These are phyloP conservation scores for Acanthosepion esculentum DNA, from an alignment of 2,888 invertebrate genomes.

Conservation along the genomic window DNA sequence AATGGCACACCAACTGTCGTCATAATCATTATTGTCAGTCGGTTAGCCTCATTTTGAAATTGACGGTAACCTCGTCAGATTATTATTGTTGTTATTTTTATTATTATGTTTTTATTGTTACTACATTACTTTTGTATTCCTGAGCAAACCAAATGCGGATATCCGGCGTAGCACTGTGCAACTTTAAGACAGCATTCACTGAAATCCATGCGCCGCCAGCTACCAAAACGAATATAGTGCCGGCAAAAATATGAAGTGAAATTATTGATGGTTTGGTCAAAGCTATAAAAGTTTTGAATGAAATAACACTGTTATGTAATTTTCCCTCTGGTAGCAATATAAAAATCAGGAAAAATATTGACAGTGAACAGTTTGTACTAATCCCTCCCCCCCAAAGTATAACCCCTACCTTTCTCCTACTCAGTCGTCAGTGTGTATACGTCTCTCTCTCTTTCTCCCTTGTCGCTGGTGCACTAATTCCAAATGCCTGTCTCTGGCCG, in stretches of 20 bases:
- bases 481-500: slow-evolving; percentile 36
- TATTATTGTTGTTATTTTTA: background rate
- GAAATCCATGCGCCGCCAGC: background rate
- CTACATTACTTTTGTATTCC: background rate
- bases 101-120: background rate
- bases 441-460: background rate
- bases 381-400: background rate
- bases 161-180: background rate
- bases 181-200: background rate
- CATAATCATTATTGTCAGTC: background rate
- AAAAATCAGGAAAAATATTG: background rate
- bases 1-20: background rate
- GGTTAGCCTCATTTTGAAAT: background rate
- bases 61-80: background rate
- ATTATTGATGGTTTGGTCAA: background rate
- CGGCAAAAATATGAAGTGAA: background rate
- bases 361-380: background rate
- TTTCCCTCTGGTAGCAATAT: background rate
- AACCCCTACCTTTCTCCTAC: background rate
- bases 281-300: background rate
- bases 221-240: background rate
- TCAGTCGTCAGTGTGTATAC: background rate
- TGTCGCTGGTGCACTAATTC: slow-evolving; percentile 44
- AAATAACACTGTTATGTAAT: background rate
- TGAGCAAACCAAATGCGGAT: slow-evolving; percentile 33